A percentile compares a stretch with the other conserved stretches of the same genome.
Evolutionary conservation across 2,888 invertebrate species (phyloP).

Genomic region (Caenorhabditis sp.): DNA sequence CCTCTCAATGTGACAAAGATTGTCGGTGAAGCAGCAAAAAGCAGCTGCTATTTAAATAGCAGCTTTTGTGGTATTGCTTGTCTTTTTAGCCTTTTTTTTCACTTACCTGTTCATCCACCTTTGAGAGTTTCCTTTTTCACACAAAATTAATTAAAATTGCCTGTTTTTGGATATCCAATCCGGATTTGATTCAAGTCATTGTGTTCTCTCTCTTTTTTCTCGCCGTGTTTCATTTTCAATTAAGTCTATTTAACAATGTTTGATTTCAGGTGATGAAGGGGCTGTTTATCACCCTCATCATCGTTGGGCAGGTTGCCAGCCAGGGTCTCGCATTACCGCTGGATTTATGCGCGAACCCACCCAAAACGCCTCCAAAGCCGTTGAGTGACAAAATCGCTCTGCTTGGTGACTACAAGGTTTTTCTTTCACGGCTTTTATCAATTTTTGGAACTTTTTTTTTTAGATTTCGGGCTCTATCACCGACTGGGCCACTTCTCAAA

Average conservation of each 20-base stretch:
- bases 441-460: not conserved
- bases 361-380: conserved; percentile 18
- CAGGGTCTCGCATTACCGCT: conserved; percentile 12
- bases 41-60: no score
- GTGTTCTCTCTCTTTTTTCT: no score
- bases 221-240: no score
- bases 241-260: not conserved
- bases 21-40: no score
- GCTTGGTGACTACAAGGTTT: conserved; percentile 37
- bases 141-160: no score
- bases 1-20: not conserved
- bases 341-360: conserved; percentile 33
- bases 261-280: conserved; percentile 36
- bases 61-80: no score
- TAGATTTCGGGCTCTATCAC: conserved; percentile 54
- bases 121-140: no score
- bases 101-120: no score
- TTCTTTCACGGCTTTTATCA: no score
- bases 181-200: no score
- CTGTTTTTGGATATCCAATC: no score
- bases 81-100: no score
- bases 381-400: conserved; percentile 37
- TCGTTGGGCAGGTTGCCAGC: conserved; percentile 13
- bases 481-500: conserved; percentile 11
- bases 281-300: conserved; percentile 13